phyloP scores from a whole-genome alignment of 2,888 invertebrate genomes.

The Agrenia bidenticulata region DNA sequence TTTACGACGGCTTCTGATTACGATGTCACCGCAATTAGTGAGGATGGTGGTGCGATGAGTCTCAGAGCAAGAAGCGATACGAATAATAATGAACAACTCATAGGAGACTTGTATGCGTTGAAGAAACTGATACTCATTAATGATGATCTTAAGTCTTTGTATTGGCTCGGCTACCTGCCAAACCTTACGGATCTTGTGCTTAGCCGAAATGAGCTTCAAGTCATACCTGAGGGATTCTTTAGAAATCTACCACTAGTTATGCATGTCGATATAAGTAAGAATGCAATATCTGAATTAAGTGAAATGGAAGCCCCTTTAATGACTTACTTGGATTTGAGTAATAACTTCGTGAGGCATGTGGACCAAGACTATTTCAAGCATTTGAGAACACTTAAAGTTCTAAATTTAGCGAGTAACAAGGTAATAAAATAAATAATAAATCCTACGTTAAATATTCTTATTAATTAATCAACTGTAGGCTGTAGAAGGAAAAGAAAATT shows the following conservation, averaged over 20 bases:
- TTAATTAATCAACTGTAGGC: too few relatives aligned
- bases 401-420: constrained; percentile 45
- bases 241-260: constrained; percentile 27
- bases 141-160: constrained; percentile 43
- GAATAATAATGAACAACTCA: constrained; percentile 27
- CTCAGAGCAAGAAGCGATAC: background rate
- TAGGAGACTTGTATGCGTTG: constrained; percentile 39
- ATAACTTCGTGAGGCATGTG: constrained; percentile 40
- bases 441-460: background rate
- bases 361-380: constrained; percentile 32
- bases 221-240: constrained; percentile 44
- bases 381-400: constrained; percentile 38
- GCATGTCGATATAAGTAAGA: constrained; percentile 41
- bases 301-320: constrained; percentile 33
- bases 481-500: background rate
- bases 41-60: background rate
- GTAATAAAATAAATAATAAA: constrained; percentile 33
- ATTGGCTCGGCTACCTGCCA: constrained; percentile 40
- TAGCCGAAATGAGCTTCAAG: constrained; percentile 38
- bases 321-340: constrained; percentile 37
- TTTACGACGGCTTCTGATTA: background rate
- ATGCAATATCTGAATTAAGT: constrained; percentile 36
- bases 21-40: background rate
- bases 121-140: constrained; percentile 40
- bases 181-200: constrained; percentile 41